phyloP scores from a whole-genome alignment of 2,797 vertebrate genomes.

The Microctenopoma steveboyesi region DNA sequence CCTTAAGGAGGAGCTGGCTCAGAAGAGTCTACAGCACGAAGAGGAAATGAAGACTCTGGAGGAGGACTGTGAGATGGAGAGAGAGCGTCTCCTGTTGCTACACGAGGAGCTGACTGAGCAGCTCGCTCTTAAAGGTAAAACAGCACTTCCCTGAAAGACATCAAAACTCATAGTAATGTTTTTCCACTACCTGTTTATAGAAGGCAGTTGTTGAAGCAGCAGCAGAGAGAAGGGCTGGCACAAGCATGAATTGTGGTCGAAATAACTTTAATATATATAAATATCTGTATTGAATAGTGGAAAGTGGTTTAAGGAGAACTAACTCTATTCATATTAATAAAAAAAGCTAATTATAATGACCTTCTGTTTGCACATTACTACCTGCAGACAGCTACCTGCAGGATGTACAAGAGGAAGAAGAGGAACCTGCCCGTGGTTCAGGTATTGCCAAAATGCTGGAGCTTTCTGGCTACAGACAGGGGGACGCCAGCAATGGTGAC shows the following conservation, averaged over 20 bases:
- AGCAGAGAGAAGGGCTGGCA: background rate
- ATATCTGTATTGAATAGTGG: background rate
- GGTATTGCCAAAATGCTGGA: constrained; percentile 72
- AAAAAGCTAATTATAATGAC: background rate
- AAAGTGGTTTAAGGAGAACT: no score
- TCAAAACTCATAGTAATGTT: background rate
- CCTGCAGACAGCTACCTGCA: constrained; percentile 77
- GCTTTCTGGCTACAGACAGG: constrained; percentile 64
- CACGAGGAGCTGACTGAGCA: constrained; percentile 84
- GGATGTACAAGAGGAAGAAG: constrained; percentile 83
- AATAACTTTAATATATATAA: background rate
- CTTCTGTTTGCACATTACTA: background rate
- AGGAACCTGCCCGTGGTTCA: constrained; percentile 70
- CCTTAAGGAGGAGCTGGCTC: constrained; percentile 86
- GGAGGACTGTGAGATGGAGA: constrained; percentile 85
- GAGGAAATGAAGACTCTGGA: constrained; percentile 88
- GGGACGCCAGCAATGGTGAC: constrained; percentile 40
- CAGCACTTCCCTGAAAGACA: background rate
- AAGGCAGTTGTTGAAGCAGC: background rate
- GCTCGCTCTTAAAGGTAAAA: constrained; percentile 80
- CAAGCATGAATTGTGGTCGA: background rate
- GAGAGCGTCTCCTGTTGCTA: constrained; percentile 82
- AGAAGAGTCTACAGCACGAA: constrained; percentile 81
- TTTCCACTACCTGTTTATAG: background rate
- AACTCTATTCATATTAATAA: no score